Evolutionary conservation across 2,888 invertebrate genomes (phyloP), one percentile per base, ranked within the genome.

Genomic region (Limnephilus marmoratus): DNA sequence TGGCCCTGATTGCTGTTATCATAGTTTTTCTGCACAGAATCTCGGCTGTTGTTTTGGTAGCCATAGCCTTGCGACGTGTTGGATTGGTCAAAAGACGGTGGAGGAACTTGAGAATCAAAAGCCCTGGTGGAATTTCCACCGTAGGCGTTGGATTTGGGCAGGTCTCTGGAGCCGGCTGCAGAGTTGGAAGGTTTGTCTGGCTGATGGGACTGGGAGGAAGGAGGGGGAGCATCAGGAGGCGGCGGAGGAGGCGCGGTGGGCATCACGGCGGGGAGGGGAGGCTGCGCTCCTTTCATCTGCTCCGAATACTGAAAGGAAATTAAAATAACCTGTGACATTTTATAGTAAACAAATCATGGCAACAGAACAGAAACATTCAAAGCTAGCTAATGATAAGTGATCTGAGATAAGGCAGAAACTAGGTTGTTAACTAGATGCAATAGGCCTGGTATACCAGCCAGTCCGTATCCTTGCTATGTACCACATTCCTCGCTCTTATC

Each of bases 201-300:
- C 34, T 12, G 83, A 83, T 83, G 45, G n/a, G 37, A n/a, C 31
- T 34, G 31, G 37, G 31, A 31, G 88, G 68, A 95, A 80, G 95
- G 94, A 81, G 96, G 95, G 93, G 95, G 94, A 45, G 95, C 94
- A 92, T 94, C 94, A 92, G 95, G 94, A 91, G 96, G 95, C 49
- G 95, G 92, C 91, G 95, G 92, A 93, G 95, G 93, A 91, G 94
- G 94, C 5, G 91, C 94, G 94, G 68, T 94, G 29, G 94, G 93
- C 34, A 94, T 94, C 15, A 89, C 80, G 3, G 94, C 94, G 15
- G 94, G 94, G 31, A 95, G 94, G n/a, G 94, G 94, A 29, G 93
- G 93, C 87, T 93, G 95, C 94, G 95, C 94, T 12, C 94, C 94
- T 94, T 95, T 95, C 95, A 96, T 95, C 94, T 96, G 96, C 94